Percentiles rank a stretch among this genome's conserved stretches.
These are phyloP conservation scores for Loripinus fragilis DNA, from an alignment of 2,888 invertebrate genomes.

Conservation along the genomic window DNA sequence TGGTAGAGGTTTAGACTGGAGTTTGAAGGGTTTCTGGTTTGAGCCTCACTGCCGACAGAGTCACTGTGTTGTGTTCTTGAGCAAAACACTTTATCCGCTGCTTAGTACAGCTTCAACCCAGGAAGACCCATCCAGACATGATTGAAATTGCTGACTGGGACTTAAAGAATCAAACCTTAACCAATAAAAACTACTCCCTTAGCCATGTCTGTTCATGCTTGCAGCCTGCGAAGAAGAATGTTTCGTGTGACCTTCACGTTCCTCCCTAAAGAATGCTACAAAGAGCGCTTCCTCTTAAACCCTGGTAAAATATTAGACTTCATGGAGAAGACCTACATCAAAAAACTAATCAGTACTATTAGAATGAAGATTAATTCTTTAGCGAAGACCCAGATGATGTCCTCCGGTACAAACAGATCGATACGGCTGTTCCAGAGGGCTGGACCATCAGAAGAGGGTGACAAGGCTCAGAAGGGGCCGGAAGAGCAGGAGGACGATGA, in stretches of 20 bases:
- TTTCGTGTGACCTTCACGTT: slow-evolving; percentile 90
- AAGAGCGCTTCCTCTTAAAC: slow-evolving; percentile 87
- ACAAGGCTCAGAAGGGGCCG: slow-evolving; percentile 85
- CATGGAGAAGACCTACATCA: slow-evolving; percentile 87
- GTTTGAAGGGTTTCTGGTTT: too few relatives aligned
- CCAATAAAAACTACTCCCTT: too few relatives aligned
- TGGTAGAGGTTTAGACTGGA: too few relatives aligned
- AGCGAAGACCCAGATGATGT: neutral
- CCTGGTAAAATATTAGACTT: slow-evolving; percentile 89
- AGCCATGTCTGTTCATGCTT: too few relatives aligned
- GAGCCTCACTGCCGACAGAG: too few relatives aligned
- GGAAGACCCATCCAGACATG: too few relatives aligned
- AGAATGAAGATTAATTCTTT: slow-evolving; percentile 60
- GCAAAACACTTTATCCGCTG: too few relatives aligned
- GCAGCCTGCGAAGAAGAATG: slow-evolving; percentile 84
- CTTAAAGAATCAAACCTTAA: too few relatives aligned
- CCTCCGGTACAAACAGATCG: neutral
- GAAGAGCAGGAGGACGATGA: slow-evolving; percentile 83
- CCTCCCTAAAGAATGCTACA: slow-evolving; percentile 90
- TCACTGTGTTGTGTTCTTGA: too few relatives aligned
- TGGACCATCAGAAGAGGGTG: slow-evolving; percentile 79
- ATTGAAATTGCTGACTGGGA: too few relatives aligned
- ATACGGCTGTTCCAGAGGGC: neutral
- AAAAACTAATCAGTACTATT: slow-evolving; percentile 69
- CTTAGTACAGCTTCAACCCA: too few relatives aligned